These are phyloP conservation scores for Anhinga anhinga DNA, from an alignment of 2,113 vertebrate species.

Conservation along the genomic window DNA sequence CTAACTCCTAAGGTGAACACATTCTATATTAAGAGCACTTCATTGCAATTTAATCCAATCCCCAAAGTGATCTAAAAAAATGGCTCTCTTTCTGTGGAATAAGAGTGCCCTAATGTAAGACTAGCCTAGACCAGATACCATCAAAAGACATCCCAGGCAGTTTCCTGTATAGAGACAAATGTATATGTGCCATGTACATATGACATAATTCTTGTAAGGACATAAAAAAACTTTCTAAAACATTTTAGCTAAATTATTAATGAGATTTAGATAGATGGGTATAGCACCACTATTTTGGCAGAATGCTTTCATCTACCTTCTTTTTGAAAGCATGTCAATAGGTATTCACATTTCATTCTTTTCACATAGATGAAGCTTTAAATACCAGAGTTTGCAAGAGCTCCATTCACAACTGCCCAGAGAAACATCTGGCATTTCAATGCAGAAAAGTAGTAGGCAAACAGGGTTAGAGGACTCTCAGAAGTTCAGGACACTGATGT, in stretches of 20 bases:
- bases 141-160: not conserved
- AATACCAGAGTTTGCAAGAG: not conserved
- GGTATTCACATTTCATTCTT: not conserved
- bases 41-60: not conserved
- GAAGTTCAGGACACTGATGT: not conserved
- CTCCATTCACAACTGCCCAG: not conserved
- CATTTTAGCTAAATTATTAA: not conserved
- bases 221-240: not conserved
- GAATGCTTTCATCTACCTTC: not conserved
- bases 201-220: not conserved
- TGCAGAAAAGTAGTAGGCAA: not conserved
- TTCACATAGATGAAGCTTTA: not conserved
- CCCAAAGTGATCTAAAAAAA: not conserved
- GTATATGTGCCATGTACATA: rapidly evolving
- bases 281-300: not conserved
- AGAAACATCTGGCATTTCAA: not conserved
- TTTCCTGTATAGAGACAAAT: not conserved
- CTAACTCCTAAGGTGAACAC: not conserved
- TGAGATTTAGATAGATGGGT: not conserved
- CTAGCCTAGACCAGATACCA: not conserved
- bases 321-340: not conserved
- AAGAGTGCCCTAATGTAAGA: not conserved
- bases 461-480: not conserved
- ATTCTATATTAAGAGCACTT: constrained; percentile 25
- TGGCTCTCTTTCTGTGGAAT: not conserved